phyloP scores from a whole-genome alignment of 2,888 invertebrate genomes.

The Drosophila fulvimacula region DNA sequence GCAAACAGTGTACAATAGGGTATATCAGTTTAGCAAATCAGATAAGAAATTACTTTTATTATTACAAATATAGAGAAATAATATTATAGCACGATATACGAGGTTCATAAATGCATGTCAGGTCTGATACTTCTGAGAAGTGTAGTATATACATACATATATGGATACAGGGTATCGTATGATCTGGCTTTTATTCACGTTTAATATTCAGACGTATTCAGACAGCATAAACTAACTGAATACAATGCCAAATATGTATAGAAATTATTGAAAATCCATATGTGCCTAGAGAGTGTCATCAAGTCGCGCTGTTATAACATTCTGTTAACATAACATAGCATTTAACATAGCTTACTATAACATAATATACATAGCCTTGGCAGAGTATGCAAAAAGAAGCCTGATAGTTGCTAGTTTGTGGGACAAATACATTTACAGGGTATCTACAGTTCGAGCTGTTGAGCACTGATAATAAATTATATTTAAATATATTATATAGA shows the following conservation, averaged over 20 bases:
- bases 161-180: neutral
- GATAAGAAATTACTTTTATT: neutral
- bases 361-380: too few species aligned
- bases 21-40: neutral
- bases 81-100: too few species aligned
- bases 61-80: neutral
- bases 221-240: too few species aligned
- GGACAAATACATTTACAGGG: neutral
- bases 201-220: too few species aligned
- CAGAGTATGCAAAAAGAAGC: neutral
- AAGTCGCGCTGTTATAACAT: neutral
- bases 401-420: neutral
- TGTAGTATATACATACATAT: neutral
- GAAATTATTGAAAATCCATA: too few species aligned
- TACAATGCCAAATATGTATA: too few species aligned
- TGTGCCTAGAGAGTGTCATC: neutral
- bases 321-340: too few species aligned
- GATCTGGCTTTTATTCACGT: too few species aligned
- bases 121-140: too few species aligned
- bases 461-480: too few species aligned
- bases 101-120: too few species aligned
- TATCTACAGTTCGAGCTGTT: neutral
- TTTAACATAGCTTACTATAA: too few species aligned
- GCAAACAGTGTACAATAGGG: neutral
- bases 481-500: neutral